Percentiles rank a stretch among this genome's conserved stretches.
These are phyloP conservation scores for Oxygymnocypris stewartii DNA, from an alignment of 2,113 vertebrate species.

Conservation along the genomic window DNA sequence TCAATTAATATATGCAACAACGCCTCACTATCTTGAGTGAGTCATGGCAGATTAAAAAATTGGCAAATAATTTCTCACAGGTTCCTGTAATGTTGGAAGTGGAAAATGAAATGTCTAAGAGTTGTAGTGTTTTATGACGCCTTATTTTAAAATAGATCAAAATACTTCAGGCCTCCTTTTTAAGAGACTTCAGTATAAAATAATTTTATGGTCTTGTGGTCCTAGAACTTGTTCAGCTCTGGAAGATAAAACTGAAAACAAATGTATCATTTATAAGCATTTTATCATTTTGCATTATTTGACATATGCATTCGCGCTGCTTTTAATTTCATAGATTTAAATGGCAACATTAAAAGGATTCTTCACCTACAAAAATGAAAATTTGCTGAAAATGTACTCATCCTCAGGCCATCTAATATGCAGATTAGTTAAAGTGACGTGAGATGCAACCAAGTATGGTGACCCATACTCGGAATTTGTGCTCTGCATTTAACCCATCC, in stretches of 20 bases:
- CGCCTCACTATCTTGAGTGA: background rate
- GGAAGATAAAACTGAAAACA: constrained; percentile 16
- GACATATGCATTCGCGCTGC: background rate
- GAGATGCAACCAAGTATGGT: too few species aligned
- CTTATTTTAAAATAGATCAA: background rate
- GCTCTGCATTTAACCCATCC: too few species aligned
- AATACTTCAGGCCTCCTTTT: background rate
- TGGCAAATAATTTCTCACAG: background rate
- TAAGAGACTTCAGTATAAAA: constrained; percentile 1
- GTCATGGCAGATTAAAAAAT: constrained; percentile 4
- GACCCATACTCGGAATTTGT: too few species aligned
- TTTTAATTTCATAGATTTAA: background rate
- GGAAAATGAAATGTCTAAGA: constrained; percentile 1
- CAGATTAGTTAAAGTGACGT: too few species aligned
- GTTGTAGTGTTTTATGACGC: background rate
- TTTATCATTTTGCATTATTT: background rate
- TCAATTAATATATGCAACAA: background rate
- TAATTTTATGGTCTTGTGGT: background rate
- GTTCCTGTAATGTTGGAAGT: background rate
- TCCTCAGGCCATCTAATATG: background rate
- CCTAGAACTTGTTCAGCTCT: background rate
- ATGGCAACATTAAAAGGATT: background rate
- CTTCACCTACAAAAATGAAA: background rate
- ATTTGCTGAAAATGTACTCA: background rate
- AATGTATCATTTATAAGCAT: background rate